phyloP scores from a whole-genome alignment of 1,140 invertebrate genomes.

The Diorhabda elongata region DNA sequence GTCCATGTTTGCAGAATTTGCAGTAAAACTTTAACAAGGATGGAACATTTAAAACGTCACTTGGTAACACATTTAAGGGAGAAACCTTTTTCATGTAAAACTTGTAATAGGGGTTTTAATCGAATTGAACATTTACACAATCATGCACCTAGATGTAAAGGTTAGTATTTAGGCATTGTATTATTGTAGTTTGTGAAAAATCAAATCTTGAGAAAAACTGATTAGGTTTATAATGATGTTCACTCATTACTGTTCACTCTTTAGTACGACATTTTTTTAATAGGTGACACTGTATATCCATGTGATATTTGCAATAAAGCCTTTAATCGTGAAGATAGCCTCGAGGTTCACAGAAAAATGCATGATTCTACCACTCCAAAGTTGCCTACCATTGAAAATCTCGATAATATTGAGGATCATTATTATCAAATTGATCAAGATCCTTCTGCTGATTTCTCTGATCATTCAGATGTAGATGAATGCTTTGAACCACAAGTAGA shows the following conservation, averaged over 20 bases:
- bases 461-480: constrained; percentile 36
- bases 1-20: constrained; percentile 44
- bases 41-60: constrained; percentile 45
- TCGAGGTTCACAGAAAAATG: constrained; percentile 41
- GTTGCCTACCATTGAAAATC: constrained; percentile 42
- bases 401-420: constrained; percentile 44
- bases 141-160: constrained; percentile 46
- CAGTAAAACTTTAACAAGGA: constrained; percentile 43
- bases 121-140: constrained; percentile 50
- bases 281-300: constrained; percentile 43
- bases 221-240: too few relatives aligned
- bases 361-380: constrained; percentile 37
- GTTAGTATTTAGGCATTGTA: constrained; percentile 7
- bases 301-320: constrained; percentile 52
- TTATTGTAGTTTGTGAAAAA: too few relatives aligned
- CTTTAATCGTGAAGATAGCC: constrained; percentile 41
- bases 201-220: too few relatives aligned
- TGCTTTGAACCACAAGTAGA: constrained; percentile 42
- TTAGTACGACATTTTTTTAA: constrained; percentile 4
- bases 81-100: constrained; percentile 52
- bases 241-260: too few relatives aligned
- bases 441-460: constrained; percentile 28
- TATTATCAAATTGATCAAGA: constrained; percentile 43
- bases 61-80: constrained; percentile 43
- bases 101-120: constrained; percentile 53